These are phyloP conservation scores for Macrochelys suwanniensis DNA, from an alignment of 2,797 vertebrate species.

Conservation along the genomic window DNA sequence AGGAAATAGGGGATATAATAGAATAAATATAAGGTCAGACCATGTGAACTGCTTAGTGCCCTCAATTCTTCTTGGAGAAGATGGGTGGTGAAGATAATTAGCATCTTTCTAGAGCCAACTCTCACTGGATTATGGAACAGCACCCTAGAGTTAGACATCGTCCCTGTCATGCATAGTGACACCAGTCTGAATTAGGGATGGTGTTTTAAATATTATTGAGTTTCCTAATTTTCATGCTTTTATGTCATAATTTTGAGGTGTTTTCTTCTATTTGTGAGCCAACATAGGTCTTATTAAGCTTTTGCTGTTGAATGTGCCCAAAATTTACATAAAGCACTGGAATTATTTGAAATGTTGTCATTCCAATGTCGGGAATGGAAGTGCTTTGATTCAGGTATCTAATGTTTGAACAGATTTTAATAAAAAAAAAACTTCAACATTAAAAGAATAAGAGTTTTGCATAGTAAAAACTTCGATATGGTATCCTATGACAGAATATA, in stretches of 20 bases:
- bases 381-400: not conserved
- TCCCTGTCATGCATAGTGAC: not conserved
- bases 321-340: not conserved
- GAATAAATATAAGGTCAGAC: not conserved
- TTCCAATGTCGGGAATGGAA: not conserved
- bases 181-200: not conserved
- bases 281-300: not conserved
- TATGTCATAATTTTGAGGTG: not conserved
- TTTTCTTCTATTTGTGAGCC: accelerated
- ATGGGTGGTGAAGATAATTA: not conserved
- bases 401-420: not conserved
- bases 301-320: not conserved
- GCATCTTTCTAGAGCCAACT: too few relatives aligned
- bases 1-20: not conserved
- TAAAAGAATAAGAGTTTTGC: not conserved
- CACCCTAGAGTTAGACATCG: not conserved
- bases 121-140: not conserved
- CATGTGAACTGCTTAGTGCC: not conserved
- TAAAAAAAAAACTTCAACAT: not conserved
- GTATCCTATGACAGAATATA: not conserved
- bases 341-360: not conserved
- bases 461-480: not conserved
- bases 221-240: accelerated
- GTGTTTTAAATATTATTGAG: accelerated
- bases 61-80: not conserved